Base-by-base conservation (phyloP, 2,888 invertebrate species). In the Chirona hameri region DNA sequence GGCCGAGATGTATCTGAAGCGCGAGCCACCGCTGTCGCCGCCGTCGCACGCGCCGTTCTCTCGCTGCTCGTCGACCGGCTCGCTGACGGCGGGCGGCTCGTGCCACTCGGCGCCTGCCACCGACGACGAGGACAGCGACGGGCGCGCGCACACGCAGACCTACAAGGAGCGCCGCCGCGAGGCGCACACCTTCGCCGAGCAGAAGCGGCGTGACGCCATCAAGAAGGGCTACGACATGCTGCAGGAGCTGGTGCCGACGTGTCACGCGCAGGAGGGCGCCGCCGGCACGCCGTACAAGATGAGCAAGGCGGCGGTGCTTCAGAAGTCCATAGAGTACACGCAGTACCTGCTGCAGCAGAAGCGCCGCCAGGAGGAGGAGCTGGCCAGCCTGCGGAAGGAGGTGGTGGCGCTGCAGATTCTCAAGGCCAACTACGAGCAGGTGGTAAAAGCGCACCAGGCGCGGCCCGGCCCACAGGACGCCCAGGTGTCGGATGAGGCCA, bases 401-500 rank as follows among this genome's bases (percentile, higher is more conserved):
- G 95, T 98, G 0, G 93, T 96, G 31, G 98, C 98, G 0, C 89
- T 98, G 82, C 93, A 96, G 84, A 98, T 98, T 81, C 95, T 95
- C 92, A 96, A 97, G 88, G 93, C 94, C 1, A 98, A 97, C 88
- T 98, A 98, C 87, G 97, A 98, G 87, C 96, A 97, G 88, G 97
- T 99, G 87, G 94, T 98, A 27, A 96, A 97, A 89, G 96, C 97
- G 10, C 97, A 98, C 88, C 97, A 98, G 87, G 93, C 94, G 7
- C 94, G 96, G 85, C 85, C 85, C 0, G 95, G 95, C 0, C 94
- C 94, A 65, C 93, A 94, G 81, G 95, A 96, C 87, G 94, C 93
- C 86, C 92, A 96, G 86, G 92, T 99, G 79, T 95, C 97, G 0
- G 98, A 98, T 88, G 96, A 98, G 88, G 93, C 96, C 79, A 98